Percentiles rank a stretch among this genome's conserved stretches.
phyloP scores from a whole-genome alignment of 2,888 invertebrate genomes.

The Aelia acuminata region DNA sequence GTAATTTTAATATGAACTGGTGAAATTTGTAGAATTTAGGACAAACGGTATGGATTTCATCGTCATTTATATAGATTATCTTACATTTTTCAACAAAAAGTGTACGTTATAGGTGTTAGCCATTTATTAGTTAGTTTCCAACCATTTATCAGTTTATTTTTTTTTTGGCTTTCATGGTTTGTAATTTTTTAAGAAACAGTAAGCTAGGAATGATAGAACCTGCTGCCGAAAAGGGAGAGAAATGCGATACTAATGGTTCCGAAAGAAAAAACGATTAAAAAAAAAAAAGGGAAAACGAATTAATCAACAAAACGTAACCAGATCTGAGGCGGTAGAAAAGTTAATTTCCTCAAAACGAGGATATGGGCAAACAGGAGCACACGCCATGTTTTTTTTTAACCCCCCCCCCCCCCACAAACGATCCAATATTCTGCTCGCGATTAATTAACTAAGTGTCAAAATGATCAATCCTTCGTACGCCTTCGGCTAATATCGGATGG shows the following conservation, averaged over 20 bases:
- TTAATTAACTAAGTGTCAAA: slow-evolving; percentile 55
- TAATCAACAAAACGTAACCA: slow-evolving; percentile 59
- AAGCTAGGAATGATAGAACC: neutral
- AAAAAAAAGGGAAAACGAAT: slow-evolving; percentile 51
- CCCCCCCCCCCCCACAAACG: neutral
- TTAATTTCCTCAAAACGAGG: slow-evolving; percentile 57
- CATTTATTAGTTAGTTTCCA: neutral
- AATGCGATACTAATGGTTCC: slow-evolving; percentile 5
- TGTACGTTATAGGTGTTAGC: neutral
- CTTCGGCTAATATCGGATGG: neutral
- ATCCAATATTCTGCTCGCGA: neutral
- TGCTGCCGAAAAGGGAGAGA: slow-evolving; percentile 9
- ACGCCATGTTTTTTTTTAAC: neutral
- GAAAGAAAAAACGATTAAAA: slow-evolving; percentile 42
- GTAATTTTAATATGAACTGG: no score
- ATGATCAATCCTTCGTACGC: slow-evolving; percentile 42
- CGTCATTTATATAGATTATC: no score
- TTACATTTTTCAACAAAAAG: neutral
- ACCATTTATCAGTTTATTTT: no score
- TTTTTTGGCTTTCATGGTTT: neutral
- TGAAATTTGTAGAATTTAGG: no score
- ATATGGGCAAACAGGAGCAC: slow-evolving; percentile 45
- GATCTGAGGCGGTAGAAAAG: slow-evolving; percentile 55
- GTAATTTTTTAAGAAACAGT: slow-evolving; percentile 33
- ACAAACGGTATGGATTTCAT: no score